Evolutionary conservation across 2,113 vertebrate genomes (phyloP).

Genomic region (Sigmodon hispidus): DNA sequence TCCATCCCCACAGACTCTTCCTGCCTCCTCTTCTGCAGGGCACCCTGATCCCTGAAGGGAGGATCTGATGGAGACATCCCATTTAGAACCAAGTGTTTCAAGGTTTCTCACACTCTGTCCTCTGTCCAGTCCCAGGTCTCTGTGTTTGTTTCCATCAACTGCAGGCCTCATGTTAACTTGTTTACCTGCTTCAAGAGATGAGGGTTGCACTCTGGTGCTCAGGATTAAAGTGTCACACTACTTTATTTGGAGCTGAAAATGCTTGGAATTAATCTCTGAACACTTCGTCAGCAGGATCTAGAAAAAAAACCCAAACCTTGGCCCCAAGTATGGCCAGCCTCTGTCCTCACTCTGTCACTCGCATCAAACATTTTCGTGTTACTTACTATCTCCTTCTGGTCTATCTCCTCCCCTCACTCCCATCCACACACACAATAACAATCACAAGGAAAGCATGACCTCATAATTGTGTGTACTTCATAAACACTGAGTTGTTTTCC

Average conservation of each 20-base stretch:
- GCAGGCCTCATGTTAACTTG: neutral
- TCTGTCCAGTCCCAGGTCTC: neutral
- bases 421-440: neutral
- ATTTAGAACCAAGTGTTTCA: neutral
- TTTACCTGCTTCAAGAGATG: neutral
- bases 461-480: neutral
- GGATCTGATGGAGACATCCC: neutral
- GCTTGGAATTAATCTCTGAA: neutral
- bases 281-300: neutral
- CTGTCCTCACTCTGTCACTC: neutral
- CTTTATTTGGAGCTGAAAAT: neutral
- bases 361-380: neutral
- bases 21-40: neutral
- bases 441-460: neutral
- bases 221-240: neutral
- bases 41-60: neutral
- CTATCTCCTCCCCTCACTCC: neutral
- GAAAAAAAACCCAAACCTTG: neutral
- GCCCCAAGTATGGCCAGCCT: neutral
- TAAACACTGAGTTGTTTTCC: conserved; percentile 19
- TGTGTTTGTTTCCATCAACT: neutral
- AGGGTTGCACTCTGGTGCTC: neutral
- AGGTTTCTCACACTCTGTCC: neutral
- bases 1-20: neutral
- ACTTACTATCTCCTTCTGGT: neutral